Base-by-base conservation (phyloP, 2,888 invertebrate genomes). In the Trichopoda pennipes region DNA sequence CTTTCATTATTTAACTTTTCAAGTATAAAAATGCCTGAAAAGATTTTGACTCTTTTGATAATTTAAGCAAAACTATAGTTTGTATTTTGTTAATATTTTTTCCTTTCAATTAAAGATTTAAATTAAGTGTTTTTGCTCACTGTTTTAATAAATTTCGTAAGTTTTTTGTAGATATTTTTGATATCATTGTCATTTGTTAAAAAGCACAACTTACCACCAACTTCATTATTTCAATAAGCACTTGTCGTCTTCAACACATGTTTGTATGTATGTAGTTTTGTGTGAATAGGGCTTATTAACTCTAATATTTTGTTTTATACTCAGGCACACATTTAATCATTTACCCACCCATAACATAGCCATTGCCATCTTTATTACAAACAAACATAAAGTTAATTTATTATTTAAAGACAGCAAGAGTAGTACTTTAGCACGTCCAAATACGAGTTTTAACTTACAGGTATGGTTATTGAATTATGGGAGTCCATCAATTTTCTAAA, bases 401-500 rank as follows among this genome's bases (percentile, higher is more conserved):
- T 60, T 19, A 42, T 55, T 61, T 23, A 35, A 38, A 38, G 16
- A 49, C 56, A 35, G 55, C 32, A 44, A 8, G 32, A 53, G 23
- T 17, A 58, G 23, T 63, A 61, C 47, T 61, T 63, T 21, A 63
- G 61, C 76, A 77, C 68, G 69, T 69, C 61, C 61, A 44, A 16
- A 44, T 44, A 38, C 7, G 12, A 38, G 10, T 12, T 38, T 38
- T 12, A 38, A 38, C 2, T 10, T 3, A 38, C 38, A 38, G 12
- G 7, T 38, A 1, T 38, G 12, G 38, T 38, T 38, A 38, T 38
- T 38, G 2, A 38, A 38, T 12, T 38, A 12, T 6, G 38, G 38
- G 38, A 38, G 9, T 28, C 7, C 7, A 28, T 28, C 4, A 28
- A 28, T 28, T 4, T 28, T 28, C 28, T 28, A 4, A 28, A 28